Conservation (phyloP, 2,113 vertebrate genomes). For the Lepus americanus region DNA sequence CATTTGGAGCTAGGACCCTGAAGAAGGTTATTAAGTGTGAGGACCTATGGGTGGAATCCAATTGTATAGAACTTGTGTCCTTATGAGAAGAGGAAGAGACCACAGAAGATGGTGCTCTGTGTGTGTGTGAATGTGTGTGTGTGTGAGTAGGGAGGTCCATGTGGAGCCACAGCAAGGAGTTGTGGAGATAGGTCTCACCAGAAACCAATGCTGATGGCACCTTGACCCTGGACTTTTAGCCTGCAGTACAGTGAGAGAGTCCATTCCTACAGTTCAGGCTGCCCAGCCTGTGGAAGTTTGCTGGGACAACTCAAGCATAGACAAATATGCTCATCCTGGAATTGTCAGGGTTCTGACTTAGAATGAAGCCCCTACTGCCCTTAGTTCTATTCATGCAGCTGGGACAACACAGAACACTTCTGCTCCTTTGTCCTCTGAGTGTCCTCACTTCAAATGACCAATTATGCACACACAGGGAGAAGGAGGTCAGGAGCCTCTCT, state of each 20-base stretch:
- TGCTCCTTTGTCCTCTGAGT: neutral
- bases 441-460: neutral
- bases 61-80: neutral
- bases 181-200: neutral
- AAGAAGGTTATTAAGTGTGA: neutral
- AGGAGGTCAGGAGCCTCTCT: neutral
- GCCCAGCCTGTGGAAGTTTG: neutral
- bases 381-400: neutral
- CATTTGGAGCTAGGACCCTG: neutral
- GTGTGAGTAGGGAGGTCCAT: neutral
- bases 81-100: neutral
- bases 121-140: too few species aligned
- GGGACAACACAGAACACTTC: neutral
- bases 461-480: neutral
- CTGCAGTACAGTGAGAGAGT: neutral
- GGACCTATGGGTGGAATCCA: neutral
- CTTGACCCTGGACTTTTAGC: neutral
- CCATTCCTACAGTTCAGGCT: neutral
- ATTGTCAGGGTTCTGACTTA: neutral
- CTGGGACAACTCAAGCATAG: neutral
- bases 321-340: neutral
- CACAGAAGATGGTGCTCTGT: neutral
- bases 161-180: neutral
- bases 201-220: neutral
- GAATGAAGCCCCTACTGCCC: neutral